Conservation (phyloP, 2,113 vertebrate genomes). For the Anseranas semipalmata region DNA sequence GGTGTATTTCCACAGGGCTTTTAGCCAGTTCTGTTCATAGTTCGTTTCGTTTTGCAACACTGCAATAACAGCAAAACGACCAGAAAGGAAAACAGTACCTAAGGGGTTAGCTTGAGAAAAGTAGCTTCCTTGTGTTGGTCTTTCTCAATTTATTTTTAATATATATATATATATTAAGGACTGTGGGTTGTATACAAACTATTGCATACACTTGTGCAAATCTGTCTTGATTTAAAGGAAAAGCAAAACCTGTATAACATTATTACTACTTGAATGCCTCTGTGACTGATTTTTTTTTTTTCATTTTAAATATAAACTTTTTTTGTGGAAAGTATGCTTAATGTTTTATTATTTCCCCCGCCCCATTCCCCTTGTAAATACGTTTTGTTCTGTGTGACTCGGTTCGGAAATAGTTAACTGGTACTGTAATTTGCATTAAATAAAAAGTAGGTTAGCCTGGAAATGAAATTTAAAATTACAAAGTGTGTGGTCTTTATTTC, state of each 20-base stretch:
- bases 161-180: slow-evolving; percentile 80
- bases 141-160: slow-evolving; percentile 70
- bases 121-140: slow-evolving; percentile 82
- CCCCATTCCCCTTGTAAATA: slow-evolving; percentile 91
- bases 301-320: slow-evolving; percentile 89
- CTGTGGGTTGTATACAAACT: slow-evolving; percentile 77
- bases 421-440: slow-evolving; percentile 99
- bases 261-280: slow-evolving; percentile 99
- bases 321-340: slow-evolving; percentile 96
- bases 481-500: slow-evolving; percentile 86
- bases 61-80: slow-evolving; percentile 79
- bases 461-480: slow-evolving; percentile 88
- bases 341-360: slow-evolving; percentile 86
- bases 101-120: slow-evolving; percentile 82
- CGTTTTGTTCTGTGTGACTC: slow-evolving; percentile 94
- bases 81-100: slow-evolving; percentile 78
- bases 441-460: slow-evolving; percentile 99
- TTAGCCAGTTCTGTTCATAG: slow-evolving; percentile 31
- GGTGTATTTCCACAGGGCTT: slow-evolving; percentile 66
- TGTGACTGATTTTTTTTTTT: slow-evolving; percentile 94
- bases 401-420: slow-evolving; percentile 99
- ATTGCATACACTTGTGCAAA: slow-evolving; percentile 79
- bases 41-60: slow-evolving; percentile 77
- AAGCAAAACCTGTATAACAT: slow-evolving; percentile 96
- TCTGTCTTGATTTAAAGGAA: slow-evolving; percentile 85